Evolutionary conservation across 92 coral and sea anemone species (phyloP).

Genomic region (Zoanthus sansibaricus): DNA sequence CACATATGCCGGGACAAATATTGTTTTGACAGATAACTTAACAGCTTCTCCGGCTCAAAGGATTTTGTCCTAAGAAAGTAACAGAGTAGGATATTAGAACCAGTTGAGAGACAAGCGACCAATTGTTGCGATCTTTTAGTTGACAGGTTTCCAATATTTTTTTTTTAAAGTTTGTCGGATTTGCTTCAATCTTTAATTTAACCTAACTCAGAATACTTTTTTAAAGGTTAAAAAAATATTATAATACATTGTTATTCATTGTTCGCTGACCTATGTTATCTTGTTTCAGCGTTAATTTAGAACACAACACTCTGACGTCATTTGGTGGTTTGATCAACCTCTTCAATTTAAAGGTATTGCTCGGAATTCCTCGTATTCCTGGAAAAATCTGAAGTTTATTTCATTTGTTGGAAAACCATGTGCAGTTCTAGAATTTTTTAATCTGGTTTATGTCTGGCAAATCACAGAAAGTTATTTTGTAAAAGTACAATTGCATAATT

Average conservation of each 20-base stretch:
- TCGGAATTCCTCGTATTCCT: not conserved
- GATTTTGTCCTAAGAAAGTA: no score
- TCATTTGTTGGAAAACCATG: not conserved
- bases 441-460: not conserved
- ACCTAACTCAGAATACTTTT: not conserved
- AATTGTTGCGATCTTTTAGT: no score
- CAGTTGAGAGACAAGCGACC: no score
- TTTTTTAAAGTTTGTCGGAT: no score
- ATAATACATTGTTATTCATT: no score
- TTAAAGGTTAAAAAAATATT: not conserved
- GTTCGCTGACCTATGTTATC: not conserved
- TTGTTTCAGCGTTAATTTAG: constrained; percentile 83
- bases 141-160: not conserved
- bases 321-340: constrained; percentile 95
- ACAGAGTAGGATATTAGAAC: no score
- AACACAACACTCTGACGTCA: constrained; percentile 92
- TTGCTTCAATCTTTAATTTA: not conserved
- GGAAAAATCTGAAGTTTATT: no score
- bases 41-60: no score
- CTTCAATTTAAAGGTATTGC: constrained; percentile 77
- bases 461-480: no score
- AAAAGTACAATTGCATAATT: no score
- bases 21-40: no score
- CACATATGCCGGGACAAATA: no score
- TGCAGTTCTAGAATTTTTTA: not conserved